phyloP scores from a whole-genome alignment of 2,888 invertebrate species.

The Tridacna gigas region DNA sequence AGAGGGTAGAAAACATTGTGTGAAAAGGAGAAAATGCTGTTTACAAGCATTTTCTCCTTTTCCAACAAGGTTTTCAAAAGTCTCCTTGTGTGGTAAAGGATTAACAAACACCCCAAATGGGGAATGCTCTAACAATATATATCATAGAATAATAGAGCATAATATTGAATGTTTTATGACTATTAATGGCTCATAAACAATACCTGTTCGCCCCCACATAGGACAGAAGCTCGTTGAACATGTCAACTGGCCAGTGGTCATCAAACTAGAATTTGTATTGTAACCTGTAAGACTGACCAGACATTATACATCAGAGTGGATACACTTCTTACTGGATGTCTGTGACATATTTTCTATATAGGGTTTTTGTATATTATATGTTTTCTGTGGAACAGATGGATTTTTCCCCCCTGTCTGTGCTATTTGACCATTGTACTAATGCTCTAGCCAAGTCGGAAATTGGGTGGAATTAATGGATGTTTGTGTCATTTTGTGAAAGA shows the following conservation, averaged over 20 bases:
- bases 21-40: too few relatives aligned
- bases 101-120: too few relatives aligned
- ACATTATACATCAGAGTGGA: not conserved
- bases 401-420: not conserved
- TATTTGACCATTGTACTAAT: constrained; percentile 16
- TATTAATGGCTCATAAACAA: constrained; percentile 53
- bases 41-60: too few relatives aligned
- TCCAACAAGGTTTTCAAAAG: too few relatives aligned
- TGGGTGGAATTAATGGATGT: constrained; percentile 26
- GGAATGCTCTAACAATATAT: too few relatives aligned
- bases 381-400: constrained; percentile 13
- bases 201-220: constrained; percentile 12
- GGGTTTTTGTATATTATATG: constrained; percentile 3
- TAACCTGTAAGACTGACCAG: constrained; percentile 8
- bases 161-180: constrained; percentile 48
- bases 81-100: too few relatives aligned
- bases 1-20: too few relatives aligned
- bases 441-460: constrained; percentile 24
- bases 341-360: constrained; percentile 4
- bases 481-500: constrained; percentile 24
- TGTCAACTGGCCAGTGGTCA: constrained; percentile 12
- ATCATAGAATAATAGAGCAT: not conserved
- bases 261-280: not conserved
- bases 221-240: constrained; percentile 30
- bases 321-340: constrained; percentile 10